These are phyloP conservation scores for Pampus argenteus DNA, from an alignment of 2,797 vertebrate genomes.

Conservation along the genomic window DNA sequence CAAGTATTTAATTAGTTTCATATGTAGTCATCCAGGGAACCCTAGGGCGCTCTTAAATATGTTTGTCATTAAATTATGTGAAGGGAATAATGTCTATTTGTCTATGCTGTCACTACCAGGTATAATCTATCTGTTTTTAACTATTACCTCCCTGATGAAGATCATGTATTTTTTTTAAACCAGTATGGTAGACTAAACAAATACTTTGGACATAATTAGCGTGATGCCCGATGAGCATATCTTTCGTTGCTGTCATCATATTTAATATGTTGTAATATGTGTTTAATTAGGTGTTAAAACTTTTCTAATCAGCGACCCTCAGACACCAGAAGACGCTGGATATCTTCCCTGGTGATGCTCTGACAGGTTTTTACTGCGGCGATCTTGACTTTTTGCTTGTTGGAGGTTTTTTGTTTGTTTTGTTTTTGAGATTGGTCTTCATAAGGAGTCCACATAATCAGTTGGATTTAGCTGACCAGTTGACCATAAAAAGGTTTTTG, in stretches of 20 bases:
- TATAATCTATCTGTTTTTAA: constrained; percentile 1
- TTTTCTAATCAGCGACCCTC: background rate
- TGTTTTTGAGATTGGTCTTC: constrained; percentile 8
- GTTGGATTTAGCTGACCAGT: constrained; percentile 19
- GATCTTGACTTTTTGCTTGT: background rate
- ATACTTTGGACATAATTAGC: background rate
- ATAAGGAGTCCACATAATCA: constrained; percentile 12
- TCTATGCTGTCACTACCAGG: background rate
- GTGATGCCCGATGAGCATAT: background rate
- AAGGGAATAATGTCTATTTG: background rate
- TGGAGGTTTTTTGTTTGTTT: background rate
- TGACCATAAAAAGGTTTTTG: constrained; percentile 37
- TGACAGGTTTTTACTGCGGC: background rate
- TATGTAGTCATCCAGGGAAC: background rate
- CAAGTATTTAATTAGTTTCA: background rate
- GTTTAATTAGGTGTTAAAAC: background rate
- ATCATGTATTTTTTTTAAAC: background rate
- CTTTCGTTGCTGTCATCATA: background rate
- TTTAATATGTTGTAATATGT: background rate
- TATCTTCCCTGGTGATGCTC: background rate
- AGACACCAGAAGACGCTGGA: constrained; percentile 22
- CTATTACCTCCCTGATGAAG: background rate
- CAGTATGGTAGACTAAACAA: background rate
- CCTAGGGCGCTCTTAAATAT: background rate
- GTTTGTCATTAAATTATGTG: background rate